Base-by-base conservation (phyloP, 2,797 vertebrate genomes). In the Odontamblyopus lacepedii region DNA sequence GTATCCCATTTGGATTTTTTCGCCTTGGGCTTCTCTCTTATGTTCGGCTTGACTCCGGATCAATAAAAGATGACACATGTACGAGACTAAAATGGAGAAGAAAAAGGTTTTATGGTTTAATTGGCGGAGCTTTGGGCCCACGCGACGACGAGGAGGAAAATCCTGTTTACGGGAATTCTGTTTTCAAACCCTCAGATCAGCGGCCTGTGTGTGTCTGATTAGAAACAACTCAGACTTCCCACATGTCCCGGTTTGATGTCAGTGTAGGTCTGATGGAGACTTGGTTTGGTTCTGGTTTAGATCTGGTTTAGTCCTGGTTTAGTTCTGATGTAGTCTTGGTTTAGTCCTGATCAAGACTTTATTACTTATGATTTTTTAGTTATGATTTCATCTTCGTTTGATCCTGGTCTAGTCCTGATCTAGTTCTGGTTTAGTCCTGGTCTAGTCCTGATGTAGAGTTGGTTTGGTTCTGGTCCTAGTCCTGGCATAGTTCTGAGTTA, bases 131-230 rank as follows among this genome's bases (percentile, higher is more conserved):
- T 78, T 35, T 63, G 61, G 4, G 29, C 76, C 72, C 65, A 82
- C 83, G 77, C 3, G 62, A 79, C 65, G 69, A 75, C 63, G 71
- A 68, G 72, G 56, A 73, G 77, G 72, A 81, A 87, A 82, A 88
- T 87, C 81, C 78, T 70, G 74, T 81, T 87, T 71, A 82, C 74
- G 69, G 73, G 71, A 41, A 61, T 77, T 81, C 77, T 81, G 78
- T 83, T 72, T 76, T 41, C 76, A 81, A 82, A 85, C 77, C 80
- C 85, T 86, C 73, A 79, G 80, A 82, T 90, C 85, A 85, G 81
- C 83, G 63, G 63, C 63, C 83, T 71, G 67, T 67, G 61, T 77
- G 26, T 7, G 23, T 82, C 82, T 57, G 82, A 86, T 86, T 82
- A 82, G 79, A 80, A 77, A 68, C 29, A 71, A 78, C 76, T 44